Conservation (phyloP, 2,888 invertebrate species). For the Spilosoma lubricipeda region DNA sequence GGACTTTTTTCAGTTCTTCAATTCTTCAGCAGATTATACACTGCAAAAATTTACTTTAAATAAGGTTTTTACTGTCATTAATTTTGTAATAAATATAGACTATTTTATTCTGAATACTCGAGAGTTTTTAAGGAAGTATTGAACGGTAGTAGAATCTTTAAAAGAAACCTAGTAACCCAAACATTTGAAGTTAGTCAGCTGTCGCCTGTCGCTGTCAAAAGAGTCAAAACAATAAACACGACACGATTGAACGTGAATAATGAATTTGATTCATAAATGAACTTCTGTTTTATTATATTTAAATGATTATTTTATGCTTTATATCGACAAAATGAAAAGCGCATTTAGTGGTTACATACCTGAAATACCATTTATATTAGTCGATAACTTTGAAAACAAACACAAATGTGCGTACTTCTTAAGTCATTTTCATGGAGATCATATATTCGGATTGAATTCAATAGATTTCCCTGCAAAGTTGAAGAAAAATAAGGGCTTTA, state of each 20-base stretch:
- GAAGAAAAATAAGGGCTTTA: constrained; percentile 44
- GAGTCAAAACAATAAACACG: background rate
- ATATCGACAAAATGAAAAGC: constrained; percentile 25
- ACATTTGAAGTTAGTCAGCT: background rate
- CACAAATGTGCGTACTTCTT: constrained; percentile 86
- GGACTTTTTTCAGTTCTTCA: no score
- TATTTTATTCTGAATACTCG: no score
- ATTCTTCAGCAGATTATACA: no score
- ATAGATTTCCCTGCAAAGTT: constrained; percentile 42
- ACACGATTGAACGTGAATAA: background rate
- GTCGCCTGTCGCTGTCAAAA: no score
- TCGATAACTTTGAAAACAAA: constrained; percentile 86
- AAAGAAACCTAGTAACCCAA: background rate
- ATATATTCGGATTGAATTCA: constrained; percentile 82
- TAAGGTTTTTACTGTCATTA: no score
- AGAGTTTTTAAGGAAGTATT: no score
- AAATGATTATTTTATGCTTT: background rate
- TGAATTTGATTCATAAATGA: background rate
- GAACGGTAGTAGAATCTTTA: background rate
- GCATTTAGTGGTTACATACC: constrained; percentile 87
- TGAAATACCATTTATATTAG: constrained; percentile 87
- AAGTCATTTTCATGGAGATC: constrained; percentile 89
- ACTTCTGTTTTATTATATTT: background rate
- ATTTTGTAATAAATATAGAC: no score
- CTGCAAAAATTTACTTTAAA: no score